Base-by-base conservation (phyloP, 2,113 vertebrate species). In the Fregata magnificens region DNA sequence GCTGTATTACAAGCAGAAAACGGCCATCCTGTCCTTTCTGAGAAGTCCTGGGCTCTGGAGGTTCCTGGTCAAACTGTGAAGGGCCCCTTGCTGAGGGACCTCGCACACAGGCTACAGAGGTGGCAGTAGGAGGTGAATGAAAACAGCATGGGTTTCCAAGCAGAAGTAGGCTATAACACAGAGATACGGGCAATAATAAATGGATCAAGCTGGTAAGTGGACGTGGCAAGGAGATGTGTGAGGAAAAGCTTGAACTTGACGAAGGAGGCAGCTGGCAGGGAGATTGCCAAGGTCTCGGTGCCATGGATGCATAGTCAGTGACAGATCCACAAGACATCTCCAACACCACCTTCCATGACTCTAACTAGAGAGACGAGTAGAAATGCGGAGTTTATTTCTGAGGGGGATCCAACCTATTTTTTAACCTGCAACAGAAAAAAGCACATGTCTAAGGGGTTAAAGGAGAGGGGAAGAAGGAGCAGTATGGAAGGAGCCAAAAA, bases 101-200 rank as follows among this genome's bases (percentile, higher is more conserved):
- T 50, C 3, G 0, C 11, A n/a, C 52, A 50, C n/a, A 74, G n/a
- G 32, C 42, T 53, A 9, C 18, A 47, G 44, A 40, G 11, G 7
- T 73, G 36, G 34, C 18, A 53, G 25, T 25, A 45, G 20, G 40
- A 28, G 4, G 6, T 0, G 0, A 83, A 44, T 0, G 2, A 59
- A 58, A 74, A 9, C 25, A 66, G 7, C 0, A 0, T 15, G 28
- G 44, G 16, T 28, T 77, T 80, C 49, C 38, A 29, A 26, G 36
- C 40, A 77, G 52, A 65, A 88, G 56, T 28, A 66, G 9, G 8
- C 13, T 83, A 2, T 1, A 29, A 4, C 50, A 42, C 22, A 85
- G 47, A 71, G 16, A 63, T 15, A 45, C 0, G 45, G 36, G 7
- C 24, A 82, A 26, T 18, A 66, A 62, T 36, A 63, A 78, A 88